A percentile compares a stretch with the other conserved stretches of the same genome.
Evolutionary conservation across 2,113 vertebrate genomes (phyloP).

Genomic region (Oreotrochilus melanogaster): DNA sequence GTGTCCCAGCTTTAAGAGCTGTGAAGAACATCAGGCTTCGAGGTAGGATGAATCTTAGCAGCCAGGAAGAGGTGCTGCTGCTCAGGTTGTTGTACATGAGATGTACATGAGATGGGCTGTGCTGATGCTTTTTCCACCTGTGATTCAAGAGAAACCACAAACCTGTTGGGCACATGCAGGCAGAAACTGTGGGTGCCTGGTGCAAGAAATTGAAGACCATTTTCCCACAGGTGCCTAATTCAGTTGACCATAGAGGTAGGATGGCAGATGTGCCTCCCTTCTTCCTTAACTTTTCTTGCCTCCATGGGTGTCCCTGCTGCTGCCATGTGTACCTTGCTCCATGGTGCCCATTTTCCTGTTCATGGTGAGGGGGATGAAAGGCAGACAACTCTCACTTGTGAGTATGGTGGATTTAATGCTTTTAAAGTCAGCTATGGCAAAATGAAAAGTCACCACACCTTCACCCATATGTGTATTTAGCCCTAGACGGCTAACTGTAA

Average conservation of each 20-base stretch:
- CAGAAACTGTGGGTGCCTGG: neutral
- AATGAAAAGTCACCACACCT: neutral
- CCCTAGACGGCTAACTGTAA: neutral
- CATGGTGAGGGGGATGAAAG: neutral
- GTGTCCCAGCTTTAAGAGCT: neutral
- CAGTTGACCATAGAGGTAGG: neutral
- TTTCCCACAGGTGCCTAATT: neutral
- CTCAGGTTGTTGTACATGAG: neutral
- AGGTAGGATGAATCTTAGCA: neutral
- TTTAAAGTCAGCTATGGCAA: neutral
- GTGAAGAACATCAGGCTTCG: neutral
- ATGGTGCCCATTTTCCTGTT: neutral
- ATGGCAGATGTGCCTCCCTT: neutral
- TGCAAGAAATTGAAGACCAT: neutral
- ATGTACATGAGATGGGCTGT: neutral
- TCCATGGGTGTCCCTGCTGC: neutral
- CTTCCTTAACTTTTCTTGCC: neutral
- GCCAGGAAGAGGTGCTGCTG: neutral
- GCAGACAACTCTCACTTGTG: neutral
- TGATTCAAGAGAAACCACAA: neutral
- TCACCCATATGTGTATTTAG: neutral
- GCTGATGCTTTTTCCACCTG: neutral
- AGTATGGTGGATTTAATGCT: neutral
- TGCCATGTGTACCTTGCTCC: neutral
- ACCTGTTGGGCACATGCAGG: too few relatives aligned